These are phyloP conservation scores for Orthosia gracilis DNA, from an alignment of 2,888 invertebrate species.

Conservation along the genomic window DNA sequence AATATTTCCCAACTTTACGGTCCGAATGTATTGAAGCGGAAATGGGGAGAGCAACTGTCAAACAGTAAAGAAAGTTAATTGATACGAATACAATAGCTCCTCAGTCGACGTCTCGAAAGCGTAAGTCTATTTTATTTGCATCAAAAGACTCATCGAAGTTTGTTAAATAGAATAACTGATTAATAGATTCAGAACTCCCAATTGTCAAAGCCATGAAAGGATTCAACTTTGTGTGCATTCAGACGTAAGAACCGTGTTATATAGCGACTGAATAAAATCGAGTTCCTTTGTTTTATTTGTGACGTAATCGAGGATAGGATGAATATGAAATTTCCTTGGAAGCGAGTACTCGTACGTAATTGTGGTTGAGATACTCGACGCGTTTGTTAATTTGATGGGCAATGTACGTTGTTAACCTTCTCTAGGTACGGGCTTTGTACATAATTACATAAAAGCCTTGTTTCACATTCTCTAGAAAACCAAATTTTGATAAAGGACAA, in stretches of 20 bases:
- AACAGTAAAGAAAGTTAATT: constrained; percentile 77
- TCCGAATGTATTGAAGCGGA: constrained; percentile 67
- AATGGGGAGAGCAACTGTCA: constrained; percentile 71
- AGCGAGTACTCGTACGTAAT: constrained; percentile 56
- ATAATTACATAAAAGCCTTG: constrained; percentile 49
- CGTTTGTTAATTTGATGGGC: constrained; percentile 58
- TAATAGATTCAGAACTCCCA: constrained; percentile 73
- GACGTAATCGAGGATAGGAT: constrained; percentile 51
- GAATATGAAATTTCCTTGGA: constrained; percentile 61
- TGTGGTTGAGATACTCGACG: constrained; percentile 61
- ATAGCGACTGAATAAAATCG: constrained; percentile 59
- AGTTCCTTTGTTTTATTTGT: constrained; percentile 63
- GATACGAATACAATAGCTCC: constrained; percentile 72
- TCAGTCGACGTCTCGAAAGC: constrained; percentile 65
- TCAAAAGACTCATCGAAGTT: constrained; percentile 74
- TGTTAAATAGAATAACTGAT: constrained; percentile 76
- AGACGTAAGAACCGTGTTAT: constrained; percentile 67
- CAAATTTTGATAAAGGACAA: constrained; percentile 45
- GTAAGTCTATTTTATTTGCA: constrained; percentile 75
- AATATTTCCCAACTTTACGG: constrained; percentile 70
- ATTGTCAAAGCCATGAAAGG: constrained; percentile 70
- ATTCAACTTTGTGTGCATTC: constrained; percentile 71
- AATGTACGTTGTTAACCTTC: constrained; percentile 52
- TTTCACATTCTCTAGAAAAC: constrained; percentile 56
- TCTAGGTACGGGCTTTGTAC: constrained; percentile 51